Base-by-base conservation (phyloP, 2,113 vertebrate genomes). In the Lagopus muta region DNA sequence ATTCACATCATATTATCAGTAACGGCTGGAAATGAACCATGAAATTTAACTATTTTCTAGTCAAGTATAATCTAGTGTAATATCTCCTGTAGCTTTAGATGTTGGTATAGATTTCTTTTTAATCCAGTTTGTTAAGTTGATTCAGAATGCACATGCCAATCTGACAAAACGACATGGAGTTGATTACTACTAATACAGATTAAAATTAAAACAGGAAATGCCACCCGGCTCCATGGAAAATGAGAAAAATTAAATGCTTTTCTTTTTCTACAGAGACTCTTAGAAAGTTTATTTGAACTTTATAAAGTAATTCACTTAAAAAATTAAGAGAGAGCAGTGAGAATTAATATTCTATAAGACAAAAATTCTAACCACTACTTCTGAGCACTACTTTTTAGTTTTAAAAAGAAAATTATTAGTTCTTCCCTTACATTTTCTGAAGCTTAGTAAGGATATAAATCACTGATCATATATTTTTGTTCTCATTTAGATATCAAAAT, bases 1-100 rank as follows among this genome's bases (percentile, higher is more conserved):
- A 70, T 92, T 89, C 84, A 82, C 73, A 87, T 89, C 1, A 91
- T 91, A 82, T 92, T 69, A 89, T 79, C 89, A 76, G 67, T 91
- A 91, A 89, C 6, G 1, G 40, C 45, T 94, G 55, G 24, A 96
- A 95, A 94, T 58, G 92, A 88, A 89, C 78, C 82, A 82, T 88
- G 88, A 95, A 92, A 95, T 96, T 89, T 82, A 82, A 47, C 71
- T 89, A 62, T 82, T 95, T 94, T 82, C 75, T 78, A 94, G 54
- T 89, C 55, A 92, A 89, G 54, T 66, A 70, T 58, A 73, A 92
- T 76, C 54, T 87, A 91, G 86, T 25, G 7, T 72, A 94, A 89
- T 91, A 94, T 65, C 55, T 87, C 43, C 28, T 28, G 30, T 50
- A 86, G 61, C 40, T 93, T 86, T 45, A 93, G 67, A 80, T 65